Percentiles rank a stretch among this genome's conserved stretches.
Conservation (phyloP, 2,113 vertebrate genomes). For the Megaceryle torquata region DNA sequence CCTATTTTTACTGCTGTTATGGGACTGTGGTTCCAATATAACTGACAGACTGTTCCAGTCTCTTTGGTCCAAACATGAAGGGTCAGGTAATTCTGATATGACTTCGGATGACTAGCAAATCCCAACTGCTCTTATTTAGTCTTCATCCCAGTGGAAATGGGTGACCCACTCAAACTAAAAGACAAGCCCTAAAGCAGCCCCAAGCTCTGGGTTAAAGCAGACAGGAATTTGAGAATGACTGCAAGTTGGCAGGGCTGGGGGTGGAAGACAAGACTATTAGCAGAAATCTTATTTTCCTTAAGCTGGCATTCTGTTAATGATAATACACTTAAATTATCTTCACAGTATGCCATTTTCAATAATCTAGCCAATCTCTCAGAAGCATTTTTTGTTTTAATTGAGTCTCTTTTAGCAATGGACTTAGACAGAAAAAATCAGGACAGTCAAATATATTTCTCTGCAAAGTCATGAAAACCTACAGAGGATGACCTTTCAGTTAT, state of each 20-base stretch:
- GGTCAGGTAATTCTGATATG: neutral
- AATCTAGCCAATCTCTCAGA: neutral
- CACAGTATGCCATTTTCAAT: neutral
- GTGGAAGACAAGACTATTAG: neutral
- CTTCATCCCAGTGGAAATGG: neutral
- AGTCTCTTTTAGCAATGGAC: neutral
- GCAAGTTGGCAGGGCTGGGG: neutral
- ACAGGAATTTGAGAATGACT: neutral
- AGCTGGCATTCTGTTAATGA: neutral
- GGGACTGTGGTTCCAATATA: neutral
- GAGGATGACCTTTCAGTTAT: neutral
- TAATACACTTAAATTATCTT: neutral
- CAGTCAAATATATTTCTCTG: neutral
- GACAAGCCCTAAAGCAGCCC: neutral
- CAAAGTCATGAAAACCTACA: neutral
- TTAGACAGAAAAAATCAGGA: neutral
- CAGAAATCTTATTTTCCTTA: neutral
- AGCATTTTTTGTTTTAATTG: neutral
- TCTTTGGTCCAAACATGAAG: neutral
- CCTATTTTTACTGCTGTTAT: neutral
- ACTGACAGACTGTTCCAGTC: fast-evolving
- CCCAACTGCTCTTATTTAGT: neutral
- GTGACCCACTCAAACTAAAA: neutral
- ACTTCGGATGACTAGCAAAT: neutral
- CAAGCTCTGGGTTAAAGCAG: neutral